Base-by-base conservation (phyloP, 2,797 vertebrate genomes). In the Gymnothorax javanicus region DNA sequence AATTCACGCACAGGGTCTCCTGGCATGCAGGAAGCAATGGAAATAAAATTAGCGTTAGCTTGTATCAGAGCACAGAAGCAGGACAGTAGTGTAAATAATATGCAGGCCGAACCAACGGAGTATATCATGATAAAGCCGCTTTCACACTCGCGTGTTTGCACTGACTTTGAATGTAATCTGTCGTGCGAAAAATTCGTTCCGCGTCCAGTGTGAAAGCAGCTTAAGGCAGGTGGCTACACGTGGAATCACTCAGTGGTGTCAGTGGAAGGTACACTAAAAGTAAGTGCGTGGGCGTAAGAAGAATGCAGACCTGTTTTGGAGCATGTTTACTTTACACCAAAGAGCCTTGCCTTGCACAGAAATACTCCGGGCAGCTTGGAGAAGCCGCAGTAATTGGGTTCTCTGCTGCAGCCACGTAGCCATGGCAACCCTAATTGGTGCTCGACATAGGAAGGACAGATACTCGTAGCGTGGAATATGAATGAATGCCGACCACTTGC, bases 361-460 rank as follows among this genome's bases (percentile, higher is more conserved):
- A 59, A 13, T 50, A 43, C 27, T 33, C 79, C 59, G 75, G 62
- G 20, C 58, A 56, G 87, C 33, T 60, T 73, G 11, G 17, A 25
- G 27, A 71, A 58, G 62, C 17, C 57, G 60, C 82, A 52, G 75
- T 86, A 86, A 88, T 86, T 88, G 87, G 84, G 33, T 62, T 23
- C 52, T 82, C 79, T 56, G 71, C 87, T 15, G 75, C 60, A 58
- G 83, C 83, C 11, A 57, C 20, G 87, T 88, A 86, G 85, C 73
- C 87, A 86, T 57, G 87, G 87, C 69, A 88, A 88, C 87, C 82
- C 7, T 62, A 88, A 77, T 86, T 83, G 67, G 27, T 56, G 56
- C 73, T 85, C 52, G 73, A 33, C 62, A 57, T 17, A 71, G 2
- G 82, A 15, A 75, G 64, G 25, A 52, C 81, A 8, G 43, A 62